phyloP scores from a whole-genome alignment of 2,888 invertebrate genomes.

The Rhagium mordax region DNA sequence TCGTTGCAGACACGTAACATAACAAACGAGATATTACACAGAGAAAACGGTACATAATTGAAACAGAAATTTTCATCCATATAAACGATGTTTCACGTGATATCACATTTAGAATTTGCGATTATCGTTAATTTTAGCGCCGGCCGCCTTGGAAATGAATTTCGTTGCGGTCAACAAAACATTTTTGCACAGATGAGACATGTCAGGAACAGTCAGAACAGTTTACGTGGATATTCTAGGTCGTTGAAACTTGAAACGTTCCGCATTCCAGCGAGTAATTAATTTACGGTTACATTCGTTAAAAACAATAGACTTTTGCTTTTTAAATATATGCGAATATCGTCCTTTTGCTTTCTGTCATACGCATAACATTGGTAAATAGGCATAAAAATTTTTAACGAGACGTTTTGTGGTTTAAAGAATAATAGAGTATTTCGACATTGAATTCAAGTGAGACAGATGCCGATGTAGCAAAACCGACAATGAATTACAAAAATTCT shows the following conservation, averaged over 20 bases:
- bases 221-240: background rate
- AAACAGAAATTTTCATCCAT: background rate
- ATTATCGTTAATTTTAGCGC: background rate
- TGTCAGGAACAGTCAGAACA: background rate
- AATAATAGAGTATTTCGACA: too few species aligned
- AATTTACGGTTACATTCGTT: background rate
- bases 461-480: too few species aligned
- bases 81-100: background rate
- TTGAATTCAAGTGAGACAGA: too few species aligned
- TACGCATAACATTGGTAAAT: too few species aligned
- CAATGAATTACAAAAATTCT: too few species aligned
- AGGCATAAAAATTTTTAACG: too few species aligned
- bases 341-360: too few species aligned
- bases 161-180: background rate
- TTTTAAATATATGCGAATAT: too few species aligned
- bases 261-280: background rate
- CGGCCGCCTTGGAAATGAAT: background rate
- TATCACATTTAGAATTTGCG: background rate
- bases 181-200: background rate
- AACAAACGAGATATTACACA: slow-evolving; percentile 8
- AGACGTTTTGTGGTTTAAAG: too few species aligned
- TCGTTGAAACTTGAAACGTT: background rate
- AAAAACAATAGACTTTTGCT: background rate
- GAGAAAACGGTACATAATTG: background rate
- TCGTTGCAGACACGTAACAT: slow-evolving; percentile 6